Evolutionary conservation across 2,797 vertebrate species (phyloP), one percentile per base, ranked within the genome.

Genomic region (Odontamblyopus rebecca): DNA sequence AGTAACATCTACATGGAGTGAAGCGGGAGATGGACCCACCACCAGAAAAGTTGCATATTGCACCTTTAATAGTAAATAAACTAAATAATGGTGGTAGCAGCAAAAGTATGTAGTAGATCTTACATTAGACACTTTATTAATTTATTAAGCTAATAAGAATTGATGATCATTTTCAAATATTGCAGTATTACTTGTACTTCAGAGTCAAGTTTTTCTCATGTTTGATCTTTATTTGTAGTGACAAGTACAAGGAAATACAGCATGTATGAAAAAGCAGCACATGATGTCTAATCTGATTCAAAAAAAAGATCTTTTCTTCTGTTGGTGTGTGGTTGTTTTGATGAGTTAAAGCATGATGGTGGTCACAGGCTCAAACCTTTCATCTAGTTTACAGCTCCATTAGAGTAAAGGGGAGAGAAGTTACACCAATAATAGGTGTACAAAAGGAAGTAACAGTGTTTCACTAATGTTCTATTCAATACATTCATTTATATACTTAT

Each of bases 241-340:
- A 63, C 61, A 63, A 23, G 32, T 9, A 23, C 35, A 23, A 4
- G 19, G 23, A 61, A 32, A 61, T 44, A 44, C 60, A 35, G 32
- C 1, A 18, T 1, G 7, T 61, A 41, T 3, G 75, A 75, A 70
- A 67, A 82, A 81, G 73, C 66, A 75, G 71, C 29, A 75, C 81
- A 82, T 81, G 83, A 86, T 13, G 69, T 77, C 79, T 83, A 77
- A 86, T 88, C 87, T 85, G 80, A 88, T 85, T 87, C n/a, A 73
- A 79, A 84, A 89, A 81, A 78, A 84, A 88, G 85, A 88, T 88
- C 85, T 87, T 84, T 75, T 54, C 83, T 85, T 88, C 85, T 83
- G 82, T 82, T 88, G 89, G 90, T 86, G 84, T 83, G 85, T 78
- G 79, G 79, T 74, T 79, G 85, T 87, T 89, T 84, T 86, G 85